Conservation (phyloP, 2,888 invertebrate species). For the Cynaeus angustus region DNA sequence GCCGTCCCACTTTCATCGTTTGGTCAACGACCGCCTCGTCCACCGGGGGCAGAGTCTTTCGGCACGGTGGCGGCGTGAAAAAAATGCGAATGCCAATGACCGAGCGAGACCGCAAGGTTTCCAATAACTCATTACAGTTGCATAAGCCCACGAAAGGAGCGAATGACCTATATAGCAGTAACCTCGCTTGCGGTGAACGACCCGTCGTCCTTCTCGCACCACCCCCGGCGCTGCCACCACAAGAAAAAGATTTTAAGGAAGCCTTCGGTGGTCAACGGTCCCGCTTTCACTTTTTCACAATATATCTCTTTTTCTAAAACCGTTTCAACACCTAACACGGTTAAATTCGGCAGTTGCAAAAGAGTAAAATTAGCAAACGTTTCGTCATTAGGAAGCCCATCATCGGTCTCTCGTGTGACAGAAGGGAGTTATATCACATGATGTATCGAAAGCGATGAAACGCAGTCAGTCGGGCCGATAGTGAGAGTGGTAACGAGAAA, state of each 20-base stretch:
- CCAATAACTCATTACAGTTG: constrained; percentile 48
- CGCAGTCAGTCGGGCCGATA: constrained; percentile 66
- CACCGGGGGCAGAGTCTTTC: background rate
- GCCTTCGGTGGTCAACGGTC: constrained; percentile 8
- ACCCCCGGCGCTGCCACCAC: constrained; percentile 30
- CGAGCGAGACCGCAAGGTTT: constrained; percentile 47
- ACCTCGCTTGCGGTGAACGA: constrained; percentile 53
- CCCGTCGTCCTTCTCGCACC: constrained; percentile 46
- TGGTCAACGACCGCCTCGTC: constrained; percentile 59
- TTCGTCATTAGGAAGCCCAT: constrained; percentile 18
- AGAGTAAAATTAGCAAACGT: constrained; percentile 23
- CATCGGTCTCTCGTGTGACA: background rate
- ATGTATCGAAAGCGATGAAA: constrained; percentile 64
- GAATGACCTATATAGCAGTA: constrained; percentile 55
- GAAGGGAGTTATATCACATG: constrained; percentile 26
- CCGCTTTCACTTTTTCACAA: constrained; percentile 39
- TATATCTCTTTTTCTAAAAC: constrained; percentile 28
- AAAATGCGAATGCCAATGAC: constrained; percentile 35
- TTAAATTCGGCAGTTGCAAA: constrained; percentile 38
- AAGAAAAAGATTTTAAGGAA: constrained; percentile 11
- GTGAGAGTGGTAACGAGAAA: constrained; percentile 54
- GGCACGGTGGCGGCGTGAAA: constrained; percentile 8
- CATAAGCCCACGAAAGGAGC: constrained; percentile 46
- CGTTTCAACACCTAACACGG: constrained; percentile 29
- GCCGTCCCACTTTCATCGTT: constrained; percentile 60